A percentile compares a stretch with the other conserved stretches of the same genome.
phyloP scores from a whole-genome alignment of 2,888 invertebrate species.

The Callimorpha dominula region DNA sequence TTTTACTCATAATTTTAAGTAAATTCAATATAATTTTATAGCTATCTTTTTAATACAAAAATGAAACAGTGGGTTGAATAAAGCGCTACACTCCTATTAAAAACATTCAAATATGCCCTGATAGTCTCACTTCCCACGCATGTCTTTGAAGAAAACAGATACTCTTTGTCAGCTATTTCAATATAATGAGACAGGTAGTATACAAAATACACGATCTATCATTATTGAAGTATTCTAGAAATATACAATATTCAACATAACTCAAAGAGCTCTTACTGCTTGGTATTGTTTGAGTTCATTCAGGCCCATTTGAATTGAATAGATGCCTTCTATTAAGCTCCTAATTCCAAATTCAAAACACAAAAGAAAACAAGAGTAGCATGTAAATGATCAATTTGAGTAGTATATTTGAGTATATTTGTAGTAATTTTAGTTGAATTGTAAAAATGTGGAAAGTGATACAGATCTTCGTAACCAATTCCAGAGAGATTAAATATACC shows the following conservation, averaged over 20 bases:
- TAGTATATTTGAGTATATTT: slow-evolving; percentile 17
- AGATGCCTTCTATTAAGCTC: not conserved
- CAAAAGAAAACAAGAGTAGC: slow-evolving; percentile 11
- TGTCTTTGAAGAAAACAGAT: slow-evolving; percentile 21
- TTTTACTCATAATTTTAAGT: no score
- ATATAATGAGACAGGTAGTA: slow-evolving; percentile 12
- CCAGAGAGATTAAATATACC: slow-evolving; percentile 3
- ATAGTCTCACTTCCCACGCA: slow-evolving; percentile 34
- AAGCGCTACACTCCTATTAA: not conserved
- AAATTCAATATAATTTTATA: no score
- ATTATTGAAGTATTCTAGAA: not conserved
- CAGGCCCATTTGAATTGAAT: slow-evolving; percentile 10
- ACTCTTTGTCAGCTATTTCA: slow-evolving; percentile 23
- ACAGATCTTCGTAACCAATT: slow-evolving; percentile 21
- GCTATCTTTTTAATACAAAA: no score
- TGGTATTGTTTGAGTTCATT: slow-evolving; percentile 12
- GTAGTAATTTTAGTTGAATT: slow-evolving; percentile 3
- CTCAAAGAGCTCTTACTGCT: slow-evolving; percentile 6
- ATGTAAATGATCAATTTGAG: slow-evolving; percentile 15
- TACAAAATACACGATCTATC: not conserved
- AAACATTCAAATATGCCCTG: not conserved
- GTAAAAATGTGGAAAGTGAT: slow-evolving; percentile 24
- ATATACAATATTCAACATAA: slow-evolving; percentile 1
- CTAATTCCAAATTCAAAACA: slow-evolving; percentile 10
- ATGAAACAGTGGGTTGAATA: no score